These are phyloP conservation scores for Salmo trutta DNA, from an alignment of 2,797 vertebrate genomes.

Conservation along the genomic window DNA sequence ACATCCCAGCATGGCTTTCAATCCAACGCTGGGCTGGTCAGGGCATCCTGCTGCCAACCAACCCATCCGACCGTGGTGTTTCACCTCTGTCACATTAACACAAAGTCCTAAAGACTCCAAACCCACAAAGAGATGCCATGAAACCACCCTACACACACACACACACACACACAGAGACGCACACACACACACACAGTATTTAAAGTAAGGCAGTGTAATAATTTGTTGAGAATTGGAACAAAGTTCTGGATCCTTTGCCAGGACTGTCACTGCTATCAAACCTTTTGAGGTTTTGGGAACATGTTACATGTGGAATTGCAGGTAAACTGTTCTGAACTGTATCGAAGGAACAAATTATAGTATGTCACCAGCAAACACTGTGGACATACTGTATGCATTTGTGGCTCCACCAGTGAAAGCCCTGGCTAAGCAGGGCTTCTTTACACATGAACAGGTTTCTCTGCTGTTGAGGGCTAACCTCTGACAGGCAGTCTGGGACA, in stretches of 20 bases:
- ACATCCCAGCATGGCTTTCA: slow-evolving; percentile 34
- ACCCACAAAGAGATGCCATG: slow-evolving; percentile 11
- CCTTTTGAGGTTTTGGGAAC: slow-evolving; percentile 27
- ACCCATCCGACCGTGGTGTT: slow-evolving; percentile 4
- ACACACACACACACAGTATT: no score
- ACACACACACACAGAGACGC: no score
- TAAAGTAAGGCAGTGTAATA: neutral
- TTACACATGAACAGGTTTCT: slow-evolving; percentile 50
- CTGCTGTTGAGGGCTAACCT: slow-evolving; percentile 52
- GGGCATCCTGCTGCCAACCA: slow-evolving; percentile 21
- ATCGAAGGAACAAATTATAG: slow-evolving; percentile 42
- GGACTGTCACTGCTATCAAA: slow-evolving; percentile 4
- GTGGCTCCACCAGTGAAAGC: slow-evolving; percentile 39
- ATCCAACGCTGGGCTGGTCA: slow-evolving; percentile 28
- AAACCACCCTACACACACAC: slow-evolving; percentile 1
- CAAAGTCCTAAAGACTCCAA: slow-evolving; percentile 4
- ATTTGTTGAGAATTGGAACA: slow-evolving; percentile 9
- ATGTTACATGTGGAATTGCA: slow-evolving; percentile 14
- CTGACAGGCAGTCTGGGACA: slow-evolving; percentile 48
- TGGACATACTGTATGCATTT: slow-evolving; percentile 46
- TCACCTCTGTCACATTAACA: slow-evolving; percentile 22
- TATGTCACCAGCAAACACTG: slow-evolving; percentile 40
- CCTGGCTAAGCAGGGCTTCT: slow-evolving; percentile 40
- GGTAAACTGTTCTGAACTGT: slow-evolving; percentile 31
- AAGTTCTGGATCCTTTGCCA: slow-evolving; percentile 8